Conservation (phyloP, 2,797 vertebrate species). For the Phrynocephalus vlangalii region DNA sequence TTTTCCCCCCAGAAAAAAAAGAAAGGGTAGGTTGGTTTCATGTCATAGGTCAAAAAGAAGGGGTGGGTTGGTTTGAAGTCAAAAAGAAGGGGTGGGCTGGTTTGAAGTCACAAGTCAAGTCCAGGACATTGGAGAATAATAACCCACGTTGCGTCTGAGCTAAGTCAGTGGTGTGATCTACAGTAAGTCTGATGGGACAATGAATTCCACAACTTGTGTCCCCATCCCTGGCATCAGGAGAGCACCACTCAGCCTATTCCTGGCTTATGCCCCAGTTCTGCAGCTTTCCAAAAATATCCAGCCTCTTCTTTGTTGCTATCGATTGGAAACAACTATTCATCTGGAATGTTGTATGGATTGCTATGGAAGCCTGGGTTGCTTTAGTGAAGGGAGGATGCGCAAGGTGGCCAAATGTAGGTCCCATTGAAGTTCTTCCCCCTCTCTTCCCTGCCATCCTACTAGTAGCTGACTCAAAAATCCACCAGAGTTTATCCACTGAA, state of each 20-base stretch:
- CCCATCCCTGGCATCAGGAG: not conserved
- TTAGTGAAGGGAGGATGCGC: slow-evolving; percentile 3
- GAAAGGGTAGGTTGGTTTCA: too few species aligned
- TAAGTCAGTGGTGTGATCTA: too few species aligned
- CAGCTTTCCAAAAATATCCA: not conserved
- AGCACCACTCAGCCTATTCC: not conserved
- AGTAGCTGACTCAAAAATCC: slow-evolving; percentile 40
- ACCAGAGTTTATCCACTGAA: slow-evolving; percentile 14
- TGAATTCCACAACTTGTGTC: too few species aligned
- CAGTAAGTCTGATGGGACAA: too few species aligned
- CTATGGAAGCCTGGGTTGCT: not conserved
- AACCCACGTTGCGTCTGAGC: too few species aligned
- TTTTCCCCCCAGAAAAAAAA: too few species aligned
- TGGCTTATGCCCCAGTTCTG: not conserved
- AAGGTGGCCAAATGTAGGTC: not conserved
- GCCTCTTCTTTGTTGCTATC: not conserved
- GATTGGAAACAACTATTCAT: not conserved
- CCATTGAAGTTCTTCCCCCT: not conserved
- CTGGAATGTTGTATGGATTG: not conserved
- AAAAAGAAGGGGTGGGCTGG: too few species aligned
- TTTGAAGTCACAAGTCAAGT: too few species aligned
- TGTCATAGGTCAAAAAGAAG: too few species aligned
- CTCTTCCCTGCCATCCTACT: too few species aligned
- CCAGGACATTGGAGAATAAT: too few species aligned
- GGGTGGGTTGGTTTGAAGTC: too few species aligned